These are phyloP conservation scores for Arctopsyche grandis DNA, from an alignment of 1,140 invertebrate species.

Conservation along the genomic window DNA sequence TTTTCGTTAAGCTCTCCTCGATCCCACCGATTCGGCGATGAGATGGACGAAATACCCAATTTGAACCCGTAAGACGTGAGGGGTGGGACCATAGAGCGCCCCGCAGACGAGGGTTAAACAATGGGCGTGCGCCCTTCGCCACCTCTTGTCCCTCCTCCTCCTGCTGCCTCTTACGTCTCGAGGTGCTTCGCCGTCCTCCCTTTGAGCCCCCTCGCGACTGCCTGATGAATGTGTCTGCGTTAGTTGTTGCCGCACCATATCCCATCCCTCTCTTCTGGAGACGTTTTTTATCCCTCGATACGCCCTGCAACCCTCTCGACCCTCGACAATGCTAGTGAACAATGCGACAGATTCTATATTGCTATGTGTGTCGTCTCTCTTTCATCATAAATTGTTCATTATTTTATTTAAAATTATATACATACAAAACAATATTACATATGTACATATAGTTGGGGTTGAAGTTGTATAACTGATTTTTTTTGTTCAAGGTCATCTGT, in stretches of 20 bases:
- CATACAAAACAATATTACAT: too few relatives aligned
- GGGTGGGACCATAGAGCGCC: not conserved
- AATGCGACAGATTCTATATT: not conserved
- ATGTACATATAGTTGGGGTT: too few relatives aligned
- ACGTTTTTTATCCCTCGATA: constrained; percentile 39
- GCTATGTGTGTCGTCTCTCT: not conserved
- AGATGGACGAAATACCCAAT: constrained; percentile 51
- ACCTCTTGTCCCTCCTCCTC: not conserved
- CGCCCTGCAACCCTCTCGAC: constrained; percentile 24
- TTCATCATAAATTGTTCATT: not conserved
- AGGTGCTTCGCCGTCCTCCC: constrained; percentile 8
- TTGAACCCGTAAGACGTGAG: constrained; percentile 39
- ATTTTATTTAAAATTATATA: not conserved
- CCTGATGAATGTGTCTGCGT: constrained; percentile 52
- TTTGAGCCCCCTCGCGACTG: not conserved
- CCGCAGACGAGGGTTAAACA: constrained; percentile 48
- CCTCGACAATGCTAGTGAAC: constrained; percentile 20
- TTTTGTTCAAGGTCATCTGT: too few relatives aligned
- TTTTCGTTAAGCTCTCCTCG: constrained; percentile 32
- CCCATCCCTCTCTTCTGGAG: constrained; percentile 34
- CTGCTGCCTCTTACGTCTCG: constrained; percentile 4
- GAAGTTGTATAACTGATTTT: too few relatives aligned
- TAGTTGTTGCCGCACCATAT: constrained; percentile 29
- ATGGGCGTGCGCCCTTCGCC: constrained; percentile 37
- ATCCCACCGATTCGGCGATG: constrained; percentile 42